Conservation (phyloP, 2,888 invertebrate genomes). For the Plemyria rubiginata region DNA sequence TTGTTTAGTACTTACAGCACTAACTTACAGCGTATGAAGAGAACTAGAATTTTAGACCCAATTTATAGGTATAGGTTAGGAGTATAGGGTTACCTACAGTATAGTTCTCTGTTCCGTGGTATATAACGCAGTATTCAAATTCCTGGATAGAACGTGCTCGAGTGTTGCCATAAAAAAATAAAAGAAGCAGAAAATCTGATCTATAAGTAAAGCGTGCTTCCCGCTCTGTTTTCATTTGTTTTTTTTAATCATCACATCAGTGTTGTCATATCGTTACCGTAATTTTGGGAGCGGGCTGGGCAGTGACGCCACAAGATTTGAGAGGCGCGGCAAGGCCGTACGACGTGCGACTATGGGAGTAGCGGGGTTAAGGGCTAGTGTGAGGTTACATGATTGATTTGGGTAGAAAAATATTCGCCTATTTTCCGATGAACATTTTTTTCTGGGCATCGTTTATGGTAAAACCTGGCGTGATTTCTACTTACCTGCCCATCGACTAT, state of each 20-base stretch:
- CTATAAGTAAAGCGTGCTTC: too few species aligned
- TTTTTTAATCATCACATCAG: constrained; percentile 20
- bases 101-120: too few species aligned
- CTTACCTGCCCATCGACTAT: too few species aligned
- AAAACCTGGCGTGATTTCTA: neutral
- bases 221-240: constrained; percentile 9
- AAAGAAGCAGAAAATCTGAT: too few species aligned
- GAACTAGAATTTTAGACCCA: neutral
- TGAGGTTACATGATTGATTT: constrained; percentile 9
- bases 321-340: constrained; percentile 30
- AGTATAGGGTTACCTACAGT: too few species aligned
- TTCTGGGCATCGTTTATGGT: neutral
- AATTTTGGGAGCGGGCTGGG: constrained; percentile 25
- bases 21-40: neutral
- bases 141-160: too few species aligned
- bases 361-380: neutral
- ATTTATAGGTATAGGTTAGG: too few species aligned
- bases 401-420: neutral
- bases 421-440: neutral
- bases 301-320: constrained; percentile 36
- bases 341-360: neutral
- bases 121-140: too few species aligned
- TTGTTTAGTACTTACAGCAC: too few species aligned
- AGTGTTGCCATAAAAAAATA: too few species aligned
- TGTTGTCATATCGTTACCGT: constrained; percentile 27